phyloP scores from a whole-genome alignment of 2,888 invertebrate genomes.

The Julus scandinavius region DNA sequence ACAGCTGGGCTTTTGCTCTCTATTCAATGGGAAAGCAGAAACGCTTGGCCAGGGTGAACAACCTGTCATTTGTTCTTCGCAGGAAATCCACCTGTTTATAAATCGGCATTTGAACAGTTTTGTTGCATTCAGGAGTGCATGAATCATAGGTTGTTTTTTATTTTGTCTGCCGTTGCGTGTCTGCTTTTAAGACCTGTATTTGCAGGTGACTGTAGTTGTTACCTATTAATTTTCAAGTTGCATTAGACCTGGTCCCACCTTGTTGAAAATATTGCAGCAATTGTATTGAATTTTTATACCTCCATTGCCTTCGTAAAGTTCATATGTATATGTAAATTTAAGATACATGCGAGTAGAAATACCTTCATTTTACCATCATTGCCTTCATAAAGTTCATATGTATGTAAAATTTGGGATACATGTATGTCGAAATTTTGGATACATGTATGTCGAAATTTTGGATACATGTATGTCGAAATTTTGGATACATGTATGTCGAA shows the following conservation, averaged over 20 bases:
- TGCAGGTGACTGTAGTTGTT: neutral
- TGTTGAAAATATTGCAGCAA: neutral
- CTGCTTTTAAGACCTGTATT: neutral
- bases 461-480: too few relatives aligned
- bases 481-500: too few relatives aligned
- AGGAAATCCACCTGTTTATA: slow-evolving; percentile 37
- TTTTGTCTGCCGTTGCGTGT: slow-evolving; percentile 1
- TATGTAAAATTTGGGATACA: too few relatives aligned
- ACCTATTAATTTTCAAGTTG: neutral
- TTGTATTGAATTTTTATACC: too few relatives aligned
- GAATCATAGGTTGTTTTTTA: slow-evolving; percentile 18
- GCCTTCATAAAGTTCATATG: too few relatives aligned
- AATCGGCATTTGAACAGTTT: slow-evolving; percentile 21
- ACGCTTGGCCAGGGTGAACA: slow-evolving; percentile 21
- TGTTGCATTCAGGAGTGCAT: neutral
- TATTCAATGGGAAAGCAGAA: neutral
- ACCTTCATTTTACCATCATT: too few relatives aligned
- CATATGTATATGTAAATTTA: too few relatives aligned
- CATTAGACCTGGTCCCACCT: neutral
- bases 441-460: too few relatives aligned
- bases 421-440: too few relatives aligned
- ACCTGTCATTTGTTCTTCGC: slow-evolving; percentile 44
- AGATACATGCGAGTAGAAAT: too few relatives aligned
- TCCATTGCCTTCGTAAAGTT: too few relatives aligned
- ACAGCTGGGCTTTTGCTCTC: neutral